phyloP scores from a whole-genome alignment of 2,797 vertebrate genomes.

The Anguilla obscura region DNA sequence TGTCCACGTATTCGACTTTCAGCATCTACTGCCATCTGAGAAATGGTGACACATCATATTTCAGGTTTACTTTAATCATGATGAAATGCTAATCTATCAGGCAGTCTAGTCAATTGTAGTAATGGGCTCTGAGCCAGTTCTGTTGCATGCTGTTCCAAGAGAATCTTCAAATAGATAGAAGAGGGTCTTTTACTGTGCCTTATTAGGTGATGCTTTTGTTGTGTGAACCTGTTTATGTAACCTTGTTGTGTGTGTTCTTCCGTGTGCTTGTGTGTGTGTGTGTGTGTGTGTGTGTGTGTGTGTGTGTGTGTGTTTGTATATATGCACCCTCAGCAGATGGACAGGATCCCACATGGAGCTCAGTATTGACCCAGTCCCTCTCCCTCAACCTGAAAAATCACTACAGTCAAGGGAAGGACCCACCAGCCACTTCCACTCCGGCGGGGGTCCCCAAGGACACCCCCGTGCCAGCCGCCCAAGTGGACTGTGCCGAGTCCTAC shows the following conservation, averaged over 20 bases:
- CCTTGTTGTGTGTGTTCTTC: neutral
- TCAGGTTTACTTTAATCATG: constrained; percentile 46
- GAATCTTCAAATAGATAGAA: neutral
- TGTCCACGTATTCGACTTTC: neutral
- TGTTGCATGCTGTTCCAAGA: neutral
- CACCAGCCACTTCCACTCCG: constrained; percentile 75
- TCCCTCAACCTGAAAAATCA: constrained; percentile 83
- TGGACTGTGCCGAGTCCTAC: constrained; percentile 73
- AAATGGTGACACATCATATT: constrained; percentile 28
- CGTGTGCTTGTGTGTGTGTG: neutral
- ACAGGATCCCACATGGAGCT: constrained; percentile 62
- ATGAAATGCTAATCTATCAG: constrained; percentile 45
- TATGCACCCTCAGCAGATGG: constrained; percentile 58
- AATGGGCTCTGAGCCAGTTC: constrained; percentile 20
- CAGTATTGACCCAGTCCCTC: constrained; percentile 66
- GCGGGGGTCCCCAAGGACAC: constrained; percentile 64
- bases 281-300: neutral
- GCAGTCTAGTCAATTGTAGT: constrained; percentile 38
- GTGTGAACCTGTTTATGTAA: neutral
- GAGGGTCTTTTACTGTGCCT: neutral
- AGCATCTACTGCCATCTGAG: neutral
- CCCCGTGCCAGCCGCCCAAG: constrained; percentile 42
- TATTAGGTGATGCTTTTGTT: neutral
- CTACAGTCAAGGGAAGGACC: constrained; percentile 71
- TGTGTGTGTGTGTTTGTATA: neutral